Base-by-base conservation (phyloP, 2,797 vertebrate species). In the Margarornis squamiger region DNA sequence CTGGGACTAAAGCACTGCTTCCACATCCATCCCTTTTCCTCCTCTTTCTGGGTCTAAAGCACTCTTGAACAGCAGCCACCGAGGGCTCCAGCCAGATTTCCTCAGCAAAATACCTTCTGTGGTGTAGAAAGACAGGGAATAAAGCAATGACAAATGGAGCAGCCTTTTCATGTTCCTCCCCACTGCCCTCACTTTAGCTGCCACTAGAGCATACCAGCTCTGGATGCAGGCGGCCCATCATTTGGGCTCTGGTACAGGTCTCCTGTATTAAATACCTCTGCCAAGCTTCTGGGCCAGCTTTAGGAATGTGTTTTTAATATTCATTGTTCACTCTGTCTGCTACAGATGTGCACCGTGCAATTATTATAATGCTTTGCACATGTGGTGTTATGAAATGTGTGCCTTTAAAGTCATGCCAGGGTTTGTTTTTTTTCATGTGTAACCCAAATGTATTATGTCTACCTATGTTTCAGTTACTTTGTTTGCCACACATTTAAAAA, bases 331-430 rank as follows among this genome's bases (percentile, higher is more conserved):
- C 68, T 97, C 90, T 88, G 95, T 95, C 94, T 96, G 95, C 96
- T 98, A 97, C 94, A 86, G 95, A 97, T 97, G 96, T 97, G 94
- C 84, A 86, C 87, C 76, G 92, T 79, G 57, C 93, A 97, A 97
- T 97, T 98, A 97, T 81, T 96, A 58, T 97, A 98, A 98, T 97
- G 95, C 52, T 97, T 97, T 98, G 92, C 98, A 98, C 92, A 98
- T 98, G 98, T 97, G 89, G 92, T 96, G 84, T 98, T 97, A 97
- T 97, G 95, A 97, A 98, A 97, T 92, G 63, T 79, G 54, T 83
- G 68, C 78, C 97, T 98, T 98, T 98, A 92, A 98, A 98, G 96
- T 90, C 57, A 68, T 95, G 97, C 97, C 98, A 98, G 89, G 12
- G 76, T 45, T 10, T 10, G 39, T 91, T 95, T 12, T 80, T 91